Percentiles rank a stretch among this genome's conserved stretches.
Evolutionary conservation across 1,140 invertebrate species (phyloP).

Genomic region (Drosophila takahashii): DNA sequence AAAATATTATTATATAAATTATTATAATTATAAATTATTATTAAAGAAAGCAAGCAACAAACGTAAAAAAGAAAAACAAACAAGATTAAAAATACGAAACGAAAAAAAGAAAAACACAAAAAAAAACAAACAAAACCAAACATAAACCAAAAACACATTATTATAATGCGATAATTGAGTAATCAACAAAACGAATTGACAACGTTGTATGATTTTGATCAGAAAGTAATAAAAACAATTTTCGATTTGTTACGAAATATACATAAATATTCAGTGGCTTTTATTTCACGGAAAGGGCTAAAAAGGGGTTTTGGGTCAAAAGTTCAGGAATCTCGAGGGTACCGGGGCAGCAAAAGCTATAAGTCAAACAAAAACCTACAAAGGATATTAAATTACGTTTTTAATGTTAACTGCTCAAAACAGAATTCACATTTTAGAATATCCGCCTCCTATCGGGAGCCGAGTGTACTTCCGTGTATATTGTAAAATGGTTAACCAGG

Average conservation of each 20-base stretch:
- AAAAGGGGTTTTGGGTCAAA: too few relatives aligned
- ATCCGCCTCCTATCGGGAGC: too few relatives aligned
- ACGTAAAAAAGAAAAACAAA: slow-evolving; percentile 60
- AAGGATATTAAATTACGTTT: too few relatives aligned
- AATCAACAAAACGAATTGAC: slow-evolving; percentile 81
- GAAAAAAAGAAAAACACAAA: slow-evolving; percentile 32
- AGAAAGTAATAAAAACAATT: slow-evolving; percentile 84
- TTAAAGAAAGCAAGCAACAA: slow-evolving; percentile 66
- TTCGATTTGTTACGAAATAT: slow-evolving; percentile 85
- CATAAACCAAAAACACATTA: slow-evolving; percentile 63
- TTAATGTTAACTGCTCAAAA: too few relatives aligned
- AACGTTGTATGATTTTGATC: slow-evolving; percentile 85
- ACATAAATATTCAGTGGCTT: slow-evolving; percentile 62
- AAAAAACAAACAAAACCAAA: slow-evolving; percentile 52
- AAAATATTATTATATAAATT: slow-evolving; percentile 83
- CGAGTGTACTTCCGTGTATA: too few relatives aligned
- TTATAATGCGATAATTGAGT: slow-evolving; percentile 76
- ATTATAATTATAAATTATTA: slow-evolving; percentile 81
- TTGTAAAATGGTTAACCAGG: too few relatives aligned
- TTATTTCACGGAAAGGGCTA: slow-evolving; percentile 11
- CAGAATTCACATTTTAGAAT: too few relatives aligned
- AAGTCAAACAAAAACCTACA: too few relatives aligned
- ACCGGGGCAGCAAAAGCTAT: too few relatives aligned
- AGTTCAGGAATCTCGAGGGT: too few relatives aligned
- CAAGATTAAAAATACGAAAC: slow-evolving; percentile 63